These are phyloP conservation scores for Hormaphis cornu DNA, from an alignment of 1,140 invertebrate genomes.

Conservation along the genomic window DNA sequence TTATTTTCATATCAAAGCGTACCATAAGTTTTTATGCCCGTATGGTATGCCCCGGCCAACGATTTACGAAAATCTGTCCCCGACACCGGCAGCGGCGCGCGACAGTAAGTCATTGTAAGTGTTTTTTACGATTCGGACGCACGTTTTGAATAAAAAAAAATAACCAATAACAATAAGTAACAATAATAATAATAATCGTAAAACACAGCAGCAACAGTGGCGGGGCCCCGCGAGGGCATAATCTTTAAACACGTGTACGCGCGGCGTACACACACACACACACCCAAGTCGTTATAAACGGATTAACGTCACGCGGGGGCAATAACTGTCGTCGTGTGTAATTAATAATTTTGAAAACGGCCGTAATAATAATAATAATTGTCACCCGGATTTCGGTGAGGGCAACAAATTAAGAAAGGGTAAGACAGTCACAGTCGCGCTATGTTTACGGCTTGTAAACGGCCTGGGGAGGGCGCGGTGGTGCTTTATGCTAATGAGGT, in stretches of 20 bases:
- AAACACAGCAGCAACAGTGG: too few species aligned
- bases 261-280: not conserved
- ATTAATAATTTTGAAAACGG: constrained; percentile 4
- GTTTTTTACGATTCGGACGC: too few species aligned
- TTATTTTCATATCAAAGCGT: too few species aligned
- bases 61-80: too few species aligned
- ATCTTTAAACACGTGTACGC: not conserved
- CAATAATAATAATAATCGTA: too few species aligned
- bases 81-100: too few species aligned
- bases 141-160: too few species aligned
- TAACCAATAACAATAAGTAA: too few species aligned
- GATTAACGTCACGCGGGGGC: not conserved
- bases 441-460: not conserved
- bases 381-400: not conserved
- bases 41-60: too few species aligned
- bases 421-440: too few species aligned
- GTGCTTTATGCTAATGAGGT: constrained; percentile 7
- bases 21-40: too few species aligned
- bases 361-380: constrained; percentile 1
- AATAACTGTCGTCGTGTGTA: constrained; percentile 3
- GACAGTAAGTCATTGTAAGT: too few species aligned
- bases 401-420: not conserved
- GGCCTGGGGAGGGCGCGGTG: not conserved
- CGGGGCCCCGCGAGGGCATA: not conserved
- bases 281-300: not conserved